Conservation (phyloP, 2,888 invertebrate species). For the Branchellion lobata region DNA sequence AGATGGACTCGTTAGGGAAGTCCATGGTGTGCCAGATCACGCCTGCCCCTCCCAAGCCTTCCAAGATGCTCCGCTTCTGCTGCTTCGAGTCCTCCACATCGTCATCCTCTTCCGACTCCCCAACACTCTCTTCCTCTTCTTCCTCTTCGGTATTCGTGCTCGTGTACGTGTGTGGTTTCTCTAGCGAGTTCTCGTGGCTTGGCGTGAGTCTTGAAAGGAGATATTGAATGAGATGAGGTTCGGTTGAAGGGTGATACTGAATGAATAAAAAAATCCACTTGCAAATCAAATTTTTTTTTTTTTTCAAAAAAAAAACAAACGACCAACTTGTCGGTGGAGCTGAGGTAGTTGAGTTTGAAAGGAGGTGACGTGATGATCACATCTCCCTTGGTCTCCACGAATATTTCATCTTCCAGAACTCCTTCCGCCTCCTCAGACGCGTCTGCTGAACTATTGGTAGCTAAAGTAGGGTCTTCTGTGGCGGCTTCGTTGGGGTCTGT, state of each 20-base stretch:
- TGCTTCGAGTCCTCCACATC: not conserved
- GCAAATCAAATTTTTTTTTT: not conserved
- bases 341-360: not conserved
- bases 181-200: conserved; percentile 40
- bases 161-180: not conserved
- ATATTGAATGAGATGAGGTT: no score
- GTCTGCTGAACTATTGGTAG: not conserved
- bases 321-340: not conserved
- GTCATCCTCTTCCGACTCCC: not conserved
- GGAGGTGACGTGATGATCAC: conserved; percentile 13
- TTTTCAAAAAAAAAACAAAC: not conserved
- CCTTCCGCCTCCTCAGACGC: not conserved
- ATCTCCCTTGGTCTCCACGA: conserved; percentile 24
- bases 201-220: conserved; percentile 51
- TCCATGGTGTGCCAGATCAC: conserved; percentile 4
- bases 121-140: not conserved
- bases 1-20: conserved; percentile 21
- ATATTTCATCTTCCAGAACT: conserved; percentile 21
- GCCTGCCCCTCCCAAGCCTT: conserved; percentile 32
- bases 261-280: not conserved
- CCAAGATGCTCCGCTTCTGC: conserved; percentile 1
- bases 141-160: not conserved
- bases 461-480: not conserved
- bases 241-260: no score
- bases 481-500: not conserved